Conservation (phyloP, 2,888 invertebrate species). For the Apocheima hispidaria region DNA sequence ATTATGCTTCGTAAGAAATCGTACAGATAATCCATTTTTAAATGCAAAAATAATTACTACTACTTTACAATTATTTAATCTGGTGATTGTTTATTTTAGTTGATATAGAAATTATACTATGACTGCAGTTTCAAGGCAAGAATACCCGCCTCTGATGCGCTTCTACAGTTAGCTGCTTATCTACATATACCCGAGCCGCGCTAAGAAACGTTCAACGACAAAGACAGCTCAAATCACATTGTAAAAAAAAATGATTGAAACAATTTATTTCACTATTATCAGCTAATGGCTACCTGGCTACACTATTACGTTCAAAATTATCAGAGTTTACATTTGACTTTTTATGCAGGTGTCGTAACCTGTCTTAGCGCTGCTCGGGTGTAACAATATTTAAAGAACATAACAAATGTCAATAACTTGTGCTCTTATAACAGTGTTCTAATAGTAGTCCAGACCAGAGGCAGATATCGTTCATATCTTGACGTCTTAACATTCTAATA, state of each 20-base stretch:
- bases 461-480: constrained; percentile 49
- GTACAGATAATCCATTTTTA: constrained; percentile 40
- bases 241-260: too few relatives aligned
- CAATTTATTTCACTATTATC: too few relatives aligned
- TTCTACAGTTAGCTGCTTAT: constrained; percentile 31
- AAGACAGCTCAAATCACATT: too few relatives aligned
- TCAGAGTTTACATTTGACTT: too few relatives aligned
- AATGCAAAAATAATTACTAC: constrained; percentile 63
- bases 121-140: constrained; percentile 52
- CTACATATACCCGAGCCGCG: too few relatives aligned
- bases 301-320: too few relatives aligned
- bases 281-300: too few relatives aligned
- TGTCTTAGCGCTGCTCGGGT: too few relatives aligned
- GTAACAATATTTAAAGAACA: constrained; percentile 44
- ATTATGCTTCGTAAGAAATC: constrained; percentile 61
- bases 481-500: constrained; percentile 63
- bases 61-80: constrained; percentile 38
- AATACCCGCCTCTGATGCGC: constrained; percentile 41
- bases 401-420: constrained; percentile 51
- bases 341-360: too few relatives aligned
- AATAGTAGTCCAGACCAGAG: constrained; percentile 46
- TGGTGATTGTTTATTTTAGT: constrained; percentile 36
- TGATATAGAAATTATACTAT: constrained; percentile 42
- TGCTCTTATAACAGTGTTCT: constrained; percentile 44
- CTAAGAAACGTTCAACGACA: too few relatives aligned